A percentile compares a stretch with the other conserved stretches of the same genome.
Conservation (phyloP, 1,140 invertebrate species). For the Zaprionus africanus region DNA sequence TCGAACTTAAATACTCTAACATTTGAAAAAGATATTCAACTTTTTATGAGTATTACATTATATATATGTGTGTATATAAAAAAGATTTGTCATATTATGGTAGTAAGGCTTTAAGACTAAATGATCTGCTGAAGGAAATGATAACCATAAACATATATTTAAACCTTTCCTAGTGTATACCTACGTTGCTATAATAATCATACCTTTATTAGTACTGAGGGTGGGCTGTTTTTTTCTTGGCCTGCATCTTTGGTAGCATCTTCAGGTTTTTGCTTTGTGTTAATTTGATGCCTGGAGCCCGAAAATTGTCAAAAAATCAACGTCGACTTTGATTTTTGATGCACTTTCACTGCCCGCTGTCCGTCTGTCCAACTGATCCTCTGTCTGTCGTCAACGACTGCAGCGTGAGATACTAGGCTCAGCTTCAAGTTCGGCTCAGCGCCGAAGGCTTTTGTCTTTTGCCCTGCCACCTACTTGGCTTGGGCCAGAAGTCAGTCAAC, state of each 20-base stretch:
- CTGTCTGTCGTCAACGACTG: constrained; percentile 42
- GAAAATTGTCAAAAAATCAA: constrained; percentile 71
- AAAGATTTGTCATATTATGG: not conserved
- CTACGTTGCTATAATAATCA: not conserved
- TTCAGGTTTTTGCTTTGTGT: constrained; percentile 66
- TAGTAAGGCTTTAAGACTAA: not conserved
- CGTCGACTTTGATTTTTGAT: constrained; percentile 74
- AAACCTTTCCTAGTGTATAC: not conserved
- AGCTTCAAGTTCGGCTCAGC: not conserved
- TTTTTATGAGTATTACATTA: not conserved
- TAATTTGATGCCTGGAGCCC: constrained; percentile 72
- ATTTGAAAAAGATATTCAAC: not conserved
- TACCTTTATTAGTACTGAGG: not conserved
- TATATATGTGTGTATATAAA: not conserved
- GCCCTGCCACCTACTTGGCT: constrained; percentile 70
- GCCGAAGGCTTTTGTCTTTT: constrained; percentile 30
- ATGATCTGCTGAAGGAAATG: not conserved
- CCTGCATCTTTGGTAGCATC: constrained; percentile 69
- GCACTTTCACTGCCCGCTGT: constrained; percentile 69
- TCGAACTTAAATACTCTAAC: constrained; percentile 41
- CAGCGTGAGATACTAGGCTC: constrained; percentile 72
- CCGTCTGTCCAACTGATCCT: not conserved
- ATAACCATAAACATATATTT: not conserved
- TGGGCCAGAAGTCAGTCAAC: constrained; percentile 61
- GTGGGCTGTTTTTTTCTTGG: not conserved